A percentile compares a stretch with the other conserved stretches of the same genome.
Conservation (phyloP, 2,113 vertebrate species). For the Tupaia tana region DNA sequence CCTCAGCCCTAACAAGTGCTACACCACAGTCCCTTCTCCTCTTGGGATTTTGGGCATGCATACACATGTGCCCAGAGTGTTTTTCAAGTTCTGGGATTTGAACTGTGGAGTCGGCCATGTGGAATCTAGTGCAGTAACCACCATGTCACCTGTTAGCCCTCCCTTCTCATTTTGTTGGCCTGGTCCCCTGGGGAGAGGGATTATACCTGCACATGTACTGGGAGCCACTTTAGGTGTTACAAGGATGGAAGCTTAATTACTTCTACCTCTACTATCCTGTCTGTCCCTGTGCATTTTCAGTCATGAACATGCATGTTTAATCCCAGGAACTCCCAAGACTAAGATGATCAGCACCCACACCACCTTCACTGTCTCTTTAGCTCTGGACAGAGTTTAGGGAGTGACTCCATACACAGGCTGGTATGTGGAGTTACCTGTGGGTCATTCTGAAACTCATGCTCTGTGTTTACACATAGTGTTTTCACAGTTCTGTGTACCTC, state of each 20-base stretch:
- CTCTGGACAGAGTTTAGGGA: neutral
- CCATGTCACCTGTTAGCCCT: too few species aligned
- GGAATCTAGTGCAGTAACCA: too few species aligned
- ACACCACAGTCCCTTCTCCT: neutral
- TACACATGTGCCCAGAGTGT: too few species aligned
- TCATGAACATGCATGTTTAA: neutral
- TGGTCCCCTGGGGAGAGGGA: neutral
- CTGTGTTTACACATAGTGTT: neutral
- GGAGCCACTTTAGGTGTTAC: neutral
- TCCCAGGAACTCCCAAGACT: neutral
- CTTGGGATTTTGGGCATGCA: too few species aligned
- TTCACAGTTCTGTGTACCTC: neutral
- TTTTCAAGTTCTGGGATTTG: too few species aligned
- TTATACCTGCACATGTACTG: neutral
- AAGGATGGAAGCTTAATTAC: neutral
- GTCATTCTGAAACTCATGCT: neutral
- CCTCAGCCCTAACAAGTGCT: neutral
- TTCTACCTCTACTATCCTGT: neutral
- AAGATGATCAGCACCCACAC: neutral
- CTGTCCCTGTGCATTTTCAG: neutral
- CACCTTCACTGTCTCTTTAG: rapidly evolving
- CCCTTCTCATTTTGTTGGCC: neutral
- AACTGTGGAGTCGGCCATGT: too few species aligned
- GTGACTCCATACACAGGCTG: rapidly evolving
- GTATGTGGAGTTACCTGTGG: too few species aligned